Evolutionary conservation across 2,888 invertebrate species (phyloP).

Genomic region (Trachelus iudaicus): DNA sequence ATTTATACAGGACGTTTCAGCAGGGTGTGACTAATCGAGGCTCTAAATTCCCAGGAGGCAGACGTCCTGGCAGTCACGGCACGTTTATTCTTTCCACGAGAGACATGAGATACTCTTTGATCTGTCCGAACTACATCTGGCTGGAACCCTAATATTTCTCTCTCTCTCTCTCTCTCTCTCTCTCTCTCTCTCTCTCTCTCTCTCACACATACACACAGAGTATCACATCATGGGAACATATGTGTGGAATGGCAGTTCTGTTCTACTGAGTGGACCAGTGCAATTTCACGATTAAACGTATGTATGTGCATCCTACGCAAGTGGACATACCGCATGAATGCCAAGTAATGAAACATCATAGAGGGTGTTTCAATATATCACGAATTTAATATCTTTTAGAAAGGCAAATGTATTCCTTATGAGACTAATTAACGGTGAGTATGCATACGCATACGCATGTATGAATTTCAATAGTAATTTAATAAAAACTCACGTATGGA

Average conservation of each 20-base stretch:
- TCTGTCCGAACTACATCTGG: background rate
- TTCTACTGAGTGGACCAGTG: background rate
- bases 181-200: background rate
- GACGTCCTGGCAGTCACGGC: background rate
- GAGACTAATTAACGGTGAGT: background rate
- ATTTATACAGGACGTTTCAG: no score
- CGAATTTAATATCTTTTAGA: background rate
- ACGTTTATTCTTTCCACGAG: background rate
- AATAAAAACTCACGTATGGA: constrained; percentile 40
- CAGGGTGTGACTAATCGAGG: no score
- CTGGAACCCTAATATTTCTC: background rate
- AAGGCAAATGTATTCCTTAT: background rate
- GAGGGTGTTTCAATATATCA: background rate
- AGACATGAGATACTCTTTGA: background rate
- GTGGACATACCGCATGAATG: background rate
- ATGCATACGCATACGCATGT: background rate
- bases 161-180: background rate
- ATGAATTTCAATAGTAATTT: background rate
- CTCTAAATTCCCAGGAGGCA: background rate
- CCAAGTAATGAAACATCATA: background rate
- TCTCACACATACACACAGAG: background rate
- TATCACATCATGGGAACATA: background rate
- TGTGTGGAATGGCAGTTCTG: background rate
- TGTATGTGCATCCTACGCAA: background rate
- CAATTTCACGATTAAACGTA: background rate